These are phyloP conservation scores for Orbicella faveolata DNA, from an alignment of 64 coral and sea anemone species.

Conservation along the genomic window DNA sequence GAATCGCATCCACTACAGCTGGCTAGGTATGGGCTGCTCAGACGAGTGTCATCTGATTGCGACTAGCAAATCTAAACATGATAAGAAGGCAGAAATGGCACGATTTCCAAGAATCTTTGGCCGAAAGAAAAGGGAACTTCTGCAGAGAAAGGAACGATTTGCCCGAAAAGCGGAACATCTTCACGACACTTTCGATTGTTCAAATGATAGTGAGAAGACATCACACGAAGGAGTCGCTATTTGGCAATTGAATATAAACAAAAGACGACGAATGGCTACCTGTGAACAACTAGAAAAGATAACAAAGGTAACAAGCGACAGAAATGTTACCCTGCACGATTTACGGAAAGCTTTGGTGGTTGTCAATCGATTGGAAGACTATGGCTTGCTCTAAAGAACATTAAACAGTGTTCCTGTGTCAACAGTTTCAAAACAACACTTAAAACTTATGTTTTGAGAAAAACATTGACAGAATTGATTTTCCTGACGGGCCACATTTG, in stretches of 20 bases:
- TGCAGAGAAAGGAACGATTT: neutral
- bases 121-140: neutral
- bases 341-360: neutral
- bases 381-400: neutral
- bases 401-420: too few species aligned
- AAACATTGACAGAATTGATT: too few species aligned
- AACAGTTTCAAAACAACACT: too few species aligned
- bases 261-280: neutral
- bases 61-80: too few species aligned
- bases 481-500: too few species aligned
- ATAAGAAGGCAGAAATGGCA: neutral
- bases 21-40: too few species aligned
- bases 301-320: neutral
- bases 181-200: neutral
- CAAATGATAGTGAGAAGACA: neutral
- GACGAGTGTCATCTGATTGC: too few species aligned
- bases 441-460: too few species aligned
- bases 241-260: neutral
- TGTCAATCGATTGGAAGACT: neutral
- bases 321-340: neutral
- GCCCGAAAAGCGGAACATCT: neutral
- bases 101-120: neutral
- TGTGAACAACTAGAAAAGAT: slow-evolving; percentile 1
- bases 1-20: too few species aligned
- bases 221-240: neutral